Percentiles rank a stretch among this genome's conserved stretches.
phyloP scores from a whole-genome alignment of 2,797 vertebrate genomes.

The Otolemur crassicaudatus region DNA sequence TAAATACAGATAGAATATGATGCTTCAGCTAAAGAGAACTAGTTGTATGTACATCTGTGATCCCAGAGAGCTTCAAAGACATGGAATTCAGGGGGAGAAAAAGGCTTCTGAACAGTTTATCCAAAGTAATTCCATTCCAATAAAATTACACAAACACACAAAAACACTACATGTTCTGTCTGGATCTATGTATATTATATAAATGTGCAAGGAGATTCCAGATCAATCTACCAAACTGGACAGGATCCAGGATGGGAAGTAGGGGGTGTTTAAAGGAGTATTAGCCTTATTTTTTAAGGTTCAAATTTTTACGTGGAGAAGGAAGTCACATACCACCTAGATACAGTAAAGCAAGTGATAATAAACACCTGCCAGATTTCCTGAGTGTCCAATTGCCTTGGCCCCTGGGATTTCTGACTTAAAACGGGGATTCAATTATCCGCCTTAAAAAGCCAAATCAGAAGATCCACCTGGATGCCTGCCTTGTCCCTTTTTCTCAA shows the following conservation, averaged over 20 bases:
- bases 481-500: background rate
- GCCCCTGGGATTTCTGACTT: background rate
- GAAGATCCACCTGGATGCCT: background rate
- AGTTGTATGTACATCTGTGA: background rate
- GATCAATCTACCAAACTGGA: background rate
- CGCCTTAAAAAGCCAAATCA: background rate
- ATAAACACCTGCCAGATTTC: background rate
- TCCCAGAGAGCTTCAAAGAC: background rate
- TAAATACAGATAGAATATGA: background rate
- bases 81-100: background rate
- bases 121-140: background rate
- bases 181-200: no score
- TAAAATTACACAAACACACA: background rate
- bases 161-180: background rate
- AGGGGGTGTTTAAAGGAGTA: background rate
- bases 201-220: background rate
- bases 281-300: background rate
- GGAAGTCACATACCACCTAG: background rate
- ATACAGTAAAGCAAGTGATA: background rate
- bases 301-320: background rate
- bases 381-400: background rate
- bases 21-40: background rate
- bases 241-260: background rate
- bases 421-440: background rate
- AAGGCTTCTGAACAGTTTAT: background rate